Conservation (phyloP, 2,888 invertebrate species). For the Adineta ricciae region DNA sequence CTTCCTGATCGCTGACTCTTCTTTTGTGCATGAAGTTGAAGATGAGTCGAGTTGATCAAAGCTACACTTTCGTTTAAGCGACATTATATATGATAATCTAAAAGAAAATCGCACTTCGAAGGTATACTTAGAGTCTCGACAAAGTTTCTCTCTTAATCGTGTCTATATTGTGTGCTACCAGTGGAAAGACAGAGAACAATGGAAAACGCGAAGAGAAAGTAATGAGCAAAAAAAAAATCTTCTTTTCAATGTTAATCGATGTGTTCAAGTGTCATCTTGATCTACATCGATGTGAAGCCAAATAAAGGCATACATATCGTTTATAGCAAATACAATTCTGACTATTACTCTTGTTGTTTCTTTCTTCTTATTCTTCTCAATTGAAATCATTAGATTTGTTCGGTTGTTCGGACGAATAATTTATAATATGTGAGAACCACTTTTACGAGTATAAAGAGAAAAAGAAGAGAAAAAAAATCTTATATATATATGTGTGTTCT, state of each 20-base stretch:
- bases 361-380: background rate
- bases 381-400: constrained; percentile 13
- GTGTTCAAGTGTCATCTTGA: background rate
- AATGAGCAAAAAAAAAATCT: background rate
- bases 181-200: background rate
- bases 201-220: background rate
- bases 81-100: background rate
- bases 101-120: too few species aligned
- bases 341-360: background rate
- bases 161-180: background rate
- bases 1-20: background rate
- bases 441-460: background rate
- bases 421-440: constrained; percentile 9
- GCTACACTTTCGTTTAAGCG: background rate
- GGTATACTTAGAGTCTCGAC: too few species aligned
- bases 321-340: background rate
- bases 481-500: background rate
- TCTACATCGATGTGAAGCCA: background rate
- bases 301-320: background rate
- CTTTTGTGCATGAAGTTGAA: background rate
- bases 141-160: background rate
- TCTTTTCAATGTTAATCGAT: background rate
- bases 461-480: background rate
- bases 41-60: background rate
- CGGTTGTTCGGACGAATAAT: constrained; percentile 9